phyloP scores from a whole-genome alignment of 2,797 vertebrate genomes.

The Lepidocolaptes lacrymiger region DNA sequence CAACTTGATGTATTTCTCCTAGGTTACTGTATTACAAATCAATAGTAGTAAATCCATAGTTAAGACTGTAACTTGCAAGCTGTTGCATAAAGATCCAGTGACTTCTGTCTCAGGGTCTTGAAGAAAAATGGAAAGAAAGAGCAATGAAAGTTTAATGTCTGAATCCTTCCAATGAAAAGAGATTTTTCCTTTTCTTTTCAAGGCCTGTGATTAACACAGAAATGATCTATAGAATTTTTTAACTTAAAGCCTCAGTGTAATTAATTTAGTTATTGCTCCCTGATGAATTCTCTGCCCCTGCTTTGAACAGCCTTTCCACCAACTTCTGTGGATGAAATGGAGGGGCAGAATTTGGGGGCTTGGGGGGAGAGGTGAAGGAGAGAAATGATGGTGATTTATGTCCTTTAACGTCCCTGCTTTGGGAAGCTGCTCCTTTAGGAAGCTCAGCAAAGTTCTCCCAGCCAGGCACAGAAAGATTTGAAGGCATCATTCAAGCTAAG shows the following conservation, averaged over 20 bases:
- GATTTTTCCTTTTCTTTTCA: neutral
- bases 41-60: slow-evolving; percentile 22
- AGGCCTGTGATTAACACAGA: neutral
- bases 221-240: neutral
- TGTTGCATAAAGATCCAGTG: neutral
- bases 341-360: neutral
- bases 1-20: slow-evolving; percentile 24
- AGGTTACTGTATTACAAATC: neutral
- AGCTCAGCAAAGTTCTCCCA: neutral
- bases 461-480: neutral
- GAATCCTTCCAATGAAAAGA: neutral
- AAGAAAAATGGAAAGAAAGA: neutral
- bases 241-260: accelerated
- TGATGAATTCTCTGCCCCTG: neutral
- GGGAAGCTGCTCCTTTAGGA: neutral
- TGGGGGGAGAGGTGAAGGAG: neutral
- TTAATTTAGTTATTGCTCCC: neutral
- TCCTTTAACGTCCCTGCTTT: neutral
- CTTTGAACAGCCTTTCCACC: neutral
- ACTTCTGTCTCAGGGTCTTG: neutral
- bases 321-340: neutral
- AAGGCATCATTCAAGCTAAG: neutral
- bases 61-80: neutral
- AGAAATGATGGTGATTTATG: neutral
- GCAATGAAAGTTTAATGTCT: neutral